Percentiles rank a stretch among this genome's conserved stretches.
Evolutionary conservation across 2,888 invertebrate species (phyloP).

Genomic region (Mesochorus sp.): DNA sequence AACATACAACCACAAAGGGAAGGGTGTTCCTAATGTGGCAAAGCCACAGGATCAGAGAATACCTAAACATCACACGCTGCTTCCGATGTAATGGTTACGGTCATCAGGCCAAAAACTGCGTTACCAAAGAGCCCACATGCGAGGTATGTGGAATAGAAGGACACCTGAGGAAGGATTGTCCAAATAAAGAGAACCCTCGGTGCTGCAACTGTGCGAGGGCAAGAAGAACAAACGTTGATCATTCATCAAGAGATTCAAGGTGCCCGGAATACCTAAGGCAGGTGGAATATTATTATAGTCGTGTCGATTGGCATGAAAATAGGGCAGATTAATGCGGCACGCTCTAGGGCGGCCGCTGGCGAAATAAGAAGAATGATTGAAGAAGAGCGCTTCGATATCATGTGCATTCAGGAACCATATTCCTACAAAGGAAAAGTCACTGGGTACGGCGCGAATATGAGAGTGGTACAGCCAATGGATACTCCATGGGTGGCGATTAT

Average conservation of each 20-base stretch:
- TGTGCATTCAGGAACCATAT: slow-evolving; percentile 54
- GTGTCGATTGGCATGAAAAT: background rate
- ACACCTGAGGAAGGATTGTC: background rate
- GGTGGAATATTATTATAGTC: background rate
- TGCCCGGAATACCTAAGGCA: background rate
- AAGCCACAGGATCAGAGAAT: background rate
- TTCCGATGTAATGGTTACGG: slow-evolving; percentile 25
- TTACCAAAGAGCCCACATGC: background rate
- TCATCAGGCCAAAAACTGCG: slow-evolving; percentile 13
- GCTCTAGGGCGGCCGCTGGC: background rate
- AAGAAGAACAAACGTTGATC: no score
- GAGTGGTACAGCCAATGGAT: background rate
- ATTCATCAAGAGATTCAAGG: background rate
- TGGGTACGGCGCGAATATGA: background rate
- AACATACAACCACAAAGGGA: no score
- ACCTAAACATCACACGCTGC: slow-evolving; percentile 2
- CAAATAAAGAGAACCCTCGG: background rate
- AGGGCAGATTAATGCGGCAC: background rate
- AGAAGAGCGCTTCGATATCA: background rate
- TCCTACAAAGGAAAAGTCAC: background rate
- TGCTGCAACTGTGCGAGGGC: background rate
- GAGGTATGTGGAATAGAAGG: background rate
- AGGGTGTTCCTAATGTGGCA: background rate
- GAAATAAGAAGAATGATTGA: background rate
- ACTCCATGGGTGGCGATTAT: background rate